Evolutionary conservation across 2,888 invertebrate species (phyloP), one percentile per base, ranked within the genome.

Genomic region (Leptinotarsa haldemani): DNA sequence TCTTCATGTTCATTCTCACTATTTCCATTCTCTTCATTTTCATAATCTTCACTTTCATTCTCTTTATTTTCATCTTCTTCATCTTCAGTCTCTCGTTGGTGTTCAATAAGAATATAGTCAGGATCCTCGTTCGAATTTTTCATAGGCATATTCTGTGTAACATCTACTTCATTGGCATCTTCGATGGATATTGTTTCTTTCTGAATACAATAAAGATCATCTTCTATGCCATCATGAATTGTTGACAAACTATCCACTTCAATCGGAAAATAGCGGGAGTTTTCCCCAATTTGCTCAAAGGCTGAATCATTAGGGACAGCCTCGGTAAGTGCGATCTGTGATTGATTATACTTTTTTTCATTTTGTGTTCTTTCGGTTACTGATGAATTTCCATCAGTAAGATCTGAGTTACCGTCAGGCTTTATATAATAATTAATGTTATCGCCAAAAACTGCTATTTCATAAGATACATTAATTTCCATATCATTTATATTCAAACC

Each of bases 381-480:
- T 50, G 50, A 50, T 50, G 15, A 16, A 50, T 52, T 52, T 52
- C n/a, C 52, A 52, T 15, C 52, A 52, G n/a, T 52, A 16, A 52
- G 52, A 52, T 52, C 52, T 52, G 52, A 52, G 52, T 16, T 16
- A 52, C n/a, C 52, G 15, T 52, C 16, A 52, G 52, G 52, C 52
- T 16, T 4, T 52, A 52, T 52, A 52, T 52, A 52, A 52, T 52
- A n/a, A 52, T 52, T 52, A 52, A 16, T 52, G 52, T n/a, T n/a
- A 18, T 52, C 52, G 16, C 52, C 52, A 16, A 52, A 52, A 16
- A 52, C 52, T 52, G 52, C 52, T n/a, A 52, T 16, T n/a, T 52
- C n/a, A 52, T 52, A 52, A 52, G 52, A 18, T 52, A 52, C 52
- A 52, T 52, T 52, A 52, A 52, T 52, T 52, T 52, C 52, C 52